A percentile compares a stretch with the other conserved stretches of the same genome.
These are phyloP conservation scores for Syngnathus acus DNA, from an alignment of 2,797 vertebrate species.

Conservation along the genomic window DNA sequence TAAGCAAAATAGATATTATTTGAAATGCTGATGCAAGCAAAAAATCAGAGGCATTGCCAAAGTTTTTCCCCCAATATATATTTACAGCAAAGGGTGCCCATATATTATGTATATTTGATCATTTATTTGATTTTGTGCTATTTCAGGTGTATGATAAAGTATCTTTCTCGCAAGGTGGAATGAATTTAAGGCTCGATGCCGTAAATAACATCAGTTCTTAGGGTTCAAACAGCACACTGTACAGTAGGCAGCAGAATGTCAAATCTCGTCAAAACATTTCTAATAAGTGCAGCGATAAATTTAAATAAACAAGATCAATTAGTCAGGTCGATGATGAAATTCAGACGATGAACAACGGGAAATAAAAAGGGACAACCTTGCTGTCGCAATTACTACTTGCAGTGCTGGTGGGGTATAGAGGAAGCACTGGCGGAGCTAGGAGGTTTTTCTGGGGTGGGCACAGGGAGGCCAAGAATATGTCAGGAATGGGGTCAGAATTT, in stretches of 20 bases:
- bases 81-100: not conserved
- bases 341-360: not conserved
- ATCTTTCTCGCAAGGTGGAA: not conserved
- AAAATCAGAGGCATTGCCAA: not conserved
- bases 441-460: too few relatives aligned
- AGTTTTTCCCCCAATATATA: not conserved
- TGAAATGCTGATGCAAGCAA: not conserved
- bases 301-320: not conserved
- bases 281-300: not conserved
- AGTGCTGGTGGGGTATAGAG: conserved; percentile 30
- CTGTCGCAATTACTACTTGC: not conserved
- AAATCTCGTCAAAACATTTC: not conserved
- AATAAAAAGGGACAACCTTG: not conserved
- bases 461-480: too few relatives aligned
- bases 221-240: not conserved
- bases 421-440: conserved; percentile 3
- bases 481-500: too few relatives aligned
- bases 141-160: not conserved
- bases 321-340: not conserved
- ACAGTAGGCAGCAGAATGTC: not conserved
- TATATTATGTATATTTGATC: conserved; percentile 1
- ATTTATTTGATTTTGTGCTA: not conserved
- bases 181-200: not conserved
- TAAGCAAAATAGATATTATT: not conserved
- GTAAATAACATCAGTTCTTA: not conserved